phyloP scores from a whole-genome alignment of 2,797 vertebrate genomes.

The Gorsachius magnificus region DNA sequence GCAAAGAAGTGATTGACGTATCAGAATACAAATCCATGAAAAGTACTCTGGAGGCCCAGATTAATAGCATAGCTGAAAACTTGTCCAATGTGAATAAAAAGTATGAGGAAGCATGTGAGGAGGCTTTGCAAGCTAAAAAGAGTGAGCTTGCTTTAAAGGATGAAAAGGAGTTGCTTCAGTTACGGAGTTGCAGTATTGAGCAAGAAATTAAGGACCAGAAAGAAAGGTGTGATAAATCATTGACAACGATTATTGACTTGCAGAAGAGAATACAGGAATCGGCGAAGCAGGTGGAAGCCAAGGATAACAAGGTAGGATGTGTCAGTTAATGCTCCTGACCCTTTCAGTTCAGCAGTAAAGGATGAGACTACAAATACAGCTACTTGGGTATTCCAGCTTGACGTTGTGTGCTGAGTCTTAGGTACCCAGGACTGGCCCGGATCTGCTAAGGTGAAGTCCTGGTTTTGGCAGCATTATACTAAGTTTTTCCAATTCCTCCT shows the following conservation, averaged over 20 bases:
- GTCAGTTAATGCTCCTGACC: not conserved
- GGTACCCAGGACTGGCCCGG: not conserved
- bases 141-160: conserved; percentile 76
- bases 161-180: conserved; percentile 81
- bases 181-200: conserved; percentile 83
- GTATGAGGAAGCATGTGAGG: conserved; percentile 78
- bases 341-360: not conserved
- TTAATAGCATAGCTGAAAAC: conserved; percentile 71
- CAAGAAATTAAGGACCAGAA: conserved; percentile 91
- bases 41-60: conserved; percentile 82
- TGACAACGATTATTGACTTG: conserved; percentile 87
- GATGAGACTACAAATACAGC: not conserved
- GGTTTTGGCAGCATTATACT: not conserved
- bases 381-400: not conserved
- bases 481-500: accelerated
- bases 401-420: not conserved
- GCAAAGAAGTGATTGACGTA: conserved; percentile 76
- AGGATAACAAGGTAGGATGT: conserved; percentile 92
- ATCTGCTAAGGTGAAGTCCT: not conserved
- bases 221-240: conserved; percentile 86
- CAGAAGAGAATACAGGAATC: conserved; percentile 93
- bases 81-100: conserved; percentile 75
- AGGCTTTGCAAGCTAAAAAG: conserved; percentile 76
- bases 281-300: conserved; percentile 90
- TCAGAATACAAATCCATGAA: conserved; percentile 80